phyloP scores from a whole-genome alignment of 2,113 vertebrate species.

The Festucalex cinctus region DNA sequence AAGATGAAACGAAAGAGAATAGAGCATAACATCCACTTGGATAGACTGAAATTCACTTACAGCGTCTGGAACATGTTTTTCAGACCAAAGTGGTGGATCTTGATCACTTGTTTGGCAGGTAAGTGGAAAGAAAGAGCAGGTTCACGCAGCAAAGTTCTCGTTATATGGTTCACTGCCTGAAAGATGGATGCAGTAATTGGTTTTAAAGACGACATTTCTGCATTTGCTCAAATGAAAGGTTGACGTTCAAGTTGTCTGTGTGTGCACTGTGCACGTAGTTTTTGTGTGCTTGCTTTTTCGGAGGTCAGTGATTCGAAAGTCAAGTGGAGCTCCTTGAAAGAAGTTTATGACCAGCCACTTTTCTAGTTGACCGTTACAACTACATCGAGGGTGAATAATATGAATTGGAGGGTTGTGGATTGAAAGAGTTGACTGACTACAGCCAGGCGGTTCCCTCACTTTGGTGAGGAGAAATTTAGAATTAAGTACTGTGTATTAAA shows the following conservation, averaged over 20 bases:
- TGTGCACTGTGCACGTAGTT: too few species aligned
- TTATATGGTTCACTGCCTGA: neutral
- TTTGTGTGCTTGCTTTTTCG: neutral
- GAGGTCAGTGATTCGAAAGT: neutral
- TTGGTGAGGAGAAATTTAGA: neutral
- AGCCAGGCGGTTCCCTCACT: neutral
- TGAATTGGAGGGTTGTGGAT: conserved; percentile 28
- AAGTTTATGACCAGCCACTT: neutral
- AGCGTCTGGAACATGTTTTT: conserved; percentile 32
- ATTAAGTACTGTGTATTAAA: neutral
- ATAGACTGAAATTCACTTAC: neutral
- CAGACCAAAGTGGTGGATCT: conserved; percentile 44
- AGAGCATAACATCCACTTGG: neutral
- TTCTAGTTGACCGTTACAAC: conserved; percentile 1
- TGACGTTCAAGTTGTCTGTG: neutral
- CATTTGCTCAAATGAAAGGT: neutral
- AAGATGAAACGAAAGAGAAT: conserved; percentile 31
- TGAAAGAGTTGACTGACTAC: conserved; percentile 4
- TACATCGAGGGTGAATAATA: conserved; percentile 41
- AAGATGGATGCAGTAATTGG: neutral
- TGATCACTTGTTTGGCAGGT: conserved; percentile 53
- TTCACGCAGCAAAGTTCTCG: neutral
- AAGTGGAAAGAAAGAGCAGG: conserved; percentile 37
- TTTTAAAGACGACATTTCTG: neutral
- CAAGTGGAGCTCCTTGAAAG: neutral